Base-by-base conservation (phyloP, 2,113 vertebrate genomes). In the Oryzias curvinotus region DNA sequence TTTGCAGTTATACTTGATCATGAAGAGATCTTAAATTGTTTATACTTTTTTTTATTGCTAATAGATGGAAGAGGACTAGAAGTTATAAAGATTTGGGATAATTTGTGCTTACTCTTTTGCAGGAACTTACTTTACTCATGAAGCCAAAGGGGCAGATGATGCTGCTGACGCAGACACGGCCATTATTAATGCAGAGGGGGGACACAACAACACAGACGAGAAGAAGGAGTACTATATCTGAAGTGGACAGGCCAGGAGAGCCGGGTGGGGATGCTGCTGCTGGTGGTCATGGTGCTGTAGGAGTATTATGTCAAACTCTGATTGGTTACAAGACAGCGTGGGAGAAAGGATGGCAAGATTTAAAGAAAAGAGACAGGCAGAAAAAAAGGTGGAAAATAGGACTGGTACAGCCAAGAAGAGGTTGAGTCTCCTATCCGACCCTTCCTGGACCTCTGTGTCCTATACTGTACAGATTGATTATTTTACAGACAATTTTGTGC, bases 151-250 rank as follows among this genome's bases (percentile, higher is more conserved):
- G 85, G 97, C 97, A 13, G 96, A 98, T 52, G 96, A 98, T 17
- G 97, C 97, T 0, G 96, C 96, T 17, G 97, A 98, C 14, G 97
- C 97, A 44, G 97, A 99, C 91, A 99, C 97, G 59, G 97, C 97
- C 79, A 99, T 99, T 91, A 98, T 99, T 91, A 99, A 99, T 2
- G 97, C 97, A 18, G 97, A 99, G 85, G 97, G 97, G 14, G 97
- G 97, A 83, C 97, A 98, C 87, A 98, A 93, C 95, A 98, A 96
- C 93, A 95, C 96, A 0, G 97, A 99, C 36, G 97, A 98, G 87
- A 99, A 99, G 92, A 99, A 99, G 87, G 97, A 99, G 90, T 99
- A 99, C 91, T 99, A 98, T 92, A 98, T 99, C 92, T 98, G 94
- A 94, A 90, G 64, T 83, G 86, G 90, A 14, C 85, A 70, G 88